Evolutionary conservation across 2,888 invertebrate genomes (phyloP).

Genomic region (Abscondita cerata): DNA sequence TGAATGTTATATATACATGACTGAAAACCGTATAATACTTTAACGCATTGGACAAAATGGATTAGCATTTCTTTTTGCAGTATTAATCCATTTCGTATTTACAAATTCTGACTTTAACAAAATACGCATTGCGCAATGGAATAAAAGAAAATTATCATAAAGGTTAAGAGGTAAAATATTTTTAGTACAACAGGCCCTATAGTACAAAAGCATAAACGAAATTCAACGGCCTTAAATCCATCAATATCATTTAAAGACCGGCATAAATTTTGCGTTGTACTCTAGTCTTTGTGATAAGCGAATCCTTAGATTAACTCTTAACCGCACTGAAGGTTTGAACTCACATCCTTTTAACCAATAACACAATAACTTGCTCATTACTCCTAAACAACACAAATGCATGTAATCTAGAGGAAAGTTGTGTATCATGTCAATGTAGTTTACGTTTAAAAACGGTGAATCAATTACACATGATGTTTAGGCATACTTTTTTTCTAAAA

Average conservation of each 20-base stretch:
- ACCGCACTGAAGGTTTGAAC: not conserved
- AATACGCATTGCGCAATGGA: slow-evolving; percentile 21
- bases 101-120: not conserved
- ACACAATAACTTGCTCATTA: slow-evolving; percentile 14
- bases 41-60: slow-evolving; percentile 3
- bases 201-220: slow-evolving; percentile 24
- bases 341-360: slow-evolving; percentile 10
- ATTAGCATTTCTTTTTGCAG: not conserved
- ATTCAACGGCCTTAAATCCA: slow-evolving; percentile 36
- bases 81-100: not conserved
- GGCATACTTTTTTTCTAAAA: slow-evolving; percentile 14
- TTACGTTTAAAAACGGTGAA: slow-evolving; percentile 16
- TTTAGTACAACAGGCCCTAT: no score
- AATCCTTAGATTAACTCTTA: not conserved
- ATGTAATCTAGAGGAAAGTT: slow-evolving; percentile 23
- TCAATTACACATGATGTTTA: slow-evolving; percentile 19
- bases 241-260: slow-evolving; percentile 27
- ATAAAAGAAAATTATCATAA: slow-evolving; percentile 28
- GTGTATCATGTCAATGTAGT: slow-evolving; percentile 5
- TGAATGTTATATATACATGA: slow-evolving; percentile 7
- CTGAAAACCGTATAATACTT: slow-evolving; percentile 8
- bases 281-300: not conserved
- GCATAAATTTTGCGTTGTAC: slow-evolving; percentile 14
- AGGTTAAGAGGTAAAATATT: slow-evolving; percentile 7
- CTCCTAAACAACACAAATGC: no score